A percentile compares a stretch with the other conserved stretches of the same genome.
Conservation (phyloP, 2,888 invertebrate genomes). For the Incurvaria masculella region DNA sequence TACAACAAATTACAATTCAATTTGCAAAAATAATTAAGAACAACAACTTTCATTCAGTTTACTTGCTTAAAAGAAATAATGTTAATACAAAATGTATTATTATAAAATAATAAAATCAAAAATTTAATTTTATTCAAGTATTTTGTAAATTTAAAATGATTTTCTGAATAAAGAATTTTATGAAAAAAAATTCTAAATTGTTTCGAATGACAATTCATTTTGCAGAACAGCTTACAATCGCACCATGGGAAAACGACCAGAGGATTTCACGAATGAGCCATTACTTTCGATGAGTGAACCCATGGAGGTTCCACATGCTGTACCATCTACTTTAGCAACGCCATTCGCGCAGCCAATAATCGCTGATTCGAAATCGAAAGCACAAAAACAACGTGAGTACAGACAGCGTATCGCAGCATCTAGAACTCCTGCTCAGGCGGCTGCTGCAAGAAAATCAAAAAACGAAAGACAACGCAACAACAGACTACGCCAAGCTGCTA, state of each 20-base stretch:
- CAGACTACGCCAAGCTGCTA: conserved; percentile 22
- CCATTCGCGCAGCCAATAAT: conserved; percentile 18
- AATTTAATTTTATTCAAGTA: conserved; percentile 16
- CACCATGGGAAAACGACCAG: conserved; percentile 18
- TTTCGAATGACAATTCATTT: conserved; percentile 19
- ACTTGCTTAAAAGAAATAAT: conserved; percentile 2
- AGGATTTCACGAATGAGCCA: conserved; percentile 18
- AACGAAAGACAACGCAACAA: conserved; percentile 19
- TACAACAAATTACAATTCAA: conserved; percentile 15
- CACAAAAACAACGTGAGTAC: too few relatives aligned
- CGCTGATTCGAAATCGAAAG: conserved; percentile 11
- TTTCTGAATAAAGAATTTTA: conserved; percentile 17
- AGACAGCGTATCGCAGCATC: too few relatives aligned
- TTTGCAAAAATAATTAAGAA: conserved; percentile 9
- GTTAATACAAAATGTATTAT: neutral
- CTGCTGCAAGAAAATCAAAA: conserved; percentile 18
- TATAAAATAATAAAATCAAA: conserved; percentile 13
- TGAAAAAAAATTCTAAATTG: conserved; percentile 11
- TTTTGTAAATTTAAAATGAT: conserved; percentile 16
- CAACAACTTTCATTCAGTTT: conserved; percentile 2
- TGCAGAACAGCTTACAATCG: conserved; percentile 19
- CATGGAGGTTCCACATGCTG: conserved; percentile 17
- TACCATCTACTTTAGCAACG: conserved; percentile 18
- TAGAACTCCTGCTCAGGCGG: too few relatives aligned
- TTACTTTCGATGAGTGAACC: conserved; percentile 17